phyloP scores from a whole-genome alignment of 2,113 vertebrate genomes.

The Crypturellus undulatus region DNA sequence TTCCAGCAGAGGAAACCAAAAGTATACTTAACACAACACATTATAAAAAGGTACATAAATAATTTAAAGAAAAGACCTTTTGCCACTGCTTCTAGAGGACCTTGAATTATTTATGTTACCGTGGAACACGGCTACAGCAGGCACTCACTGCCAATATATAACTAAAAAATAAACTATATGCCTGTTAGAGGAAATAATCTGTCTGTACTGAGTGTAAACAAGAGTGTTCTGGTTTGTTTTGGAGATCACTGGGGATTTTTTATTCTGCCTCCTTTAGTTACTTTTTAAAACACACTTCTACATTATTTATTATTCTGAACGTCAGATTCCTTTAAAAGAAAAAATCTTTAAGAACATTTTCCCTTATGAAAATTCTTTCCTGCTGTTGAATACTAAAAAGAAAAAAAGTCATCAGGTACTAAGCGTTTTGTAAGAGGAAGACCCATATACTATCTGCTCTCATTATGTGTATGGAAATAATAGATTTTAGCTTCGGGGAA shows the following conservation, averaged over 20 bases:
- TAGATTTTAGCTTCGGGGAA: not conserved
- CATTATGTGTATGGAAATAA: not conserved
- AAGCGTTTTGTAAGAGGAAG: not conserved
- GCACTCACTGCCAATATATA: rapidly evolving
- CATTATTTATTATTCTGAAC: conserved; percentile 43
- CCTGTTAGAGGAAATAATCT: not conserved
- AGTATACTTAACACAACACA: conserved; percentile 75
- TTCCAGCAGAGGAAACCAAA: conserved; percentile 77
- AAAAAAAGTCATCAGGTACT: not conserved
- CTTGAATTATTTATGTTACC: conserved; percentile 83
- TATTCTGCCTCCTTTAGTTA: not conserved
- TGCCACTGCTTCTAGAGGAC: conserved; percentile 65
- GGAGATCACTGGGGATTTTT: not conserved
- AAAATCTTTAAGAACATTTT: not conserved
- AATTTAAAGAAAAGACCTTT: conserved; percentile 85
- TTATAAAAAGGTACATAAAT: conserved; percentile 81
- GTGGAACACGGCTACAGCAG: conserved; percentile 29
- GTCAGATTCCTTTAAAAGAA: not conserved
- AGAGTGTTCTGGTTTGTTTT: not conserved
- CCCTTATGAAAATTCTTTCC: not conserved
- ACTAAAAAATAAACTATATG: not conserved
- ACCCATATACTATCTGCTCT: not conserved
- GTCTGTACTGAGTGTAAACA: not conserved
- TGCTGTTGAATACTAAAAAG: not conserved
- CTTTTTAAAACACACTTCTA: not conserved